Evolutionary conservation across 2,888 invertebrate genomes (phyloP).

Genomic region (Phalera bucephala): DNA sequence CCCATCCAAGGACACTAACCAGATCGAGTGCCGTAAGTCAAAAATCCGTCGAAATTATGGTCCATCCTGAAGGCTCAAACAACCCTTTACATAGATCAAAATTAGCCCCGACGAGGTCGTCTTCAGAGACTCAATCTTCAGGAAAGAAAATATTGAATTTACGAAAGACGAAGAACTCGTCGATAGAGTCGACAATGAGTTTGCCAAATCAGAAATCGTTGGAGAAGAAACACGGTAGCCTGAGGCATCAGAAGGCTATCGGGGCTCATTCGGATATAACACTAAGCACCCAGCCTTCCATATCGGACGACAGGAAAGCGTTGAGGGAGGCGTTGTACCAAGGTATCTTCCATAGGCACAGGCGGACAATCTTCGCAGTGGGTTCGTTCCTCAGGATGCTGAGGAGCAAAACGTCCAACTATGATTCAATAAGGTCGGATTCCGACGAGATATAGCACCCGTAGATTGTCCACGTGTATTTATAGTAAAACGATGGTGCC

Average conservation of each 20-base stretch:
- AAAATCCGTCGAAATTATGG: conserved; percentile 83
- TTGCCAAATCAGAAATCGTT: conserved; percentile 78
- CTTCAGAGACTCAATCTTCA: conserved; percentile 74
- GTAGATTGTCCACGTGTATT: conserved; percentile 49
- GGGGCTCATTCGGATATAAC: conserved; percentile 84
- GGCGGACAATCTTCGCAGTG: conserved; percentile 89
- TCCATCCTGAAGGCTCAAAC: conserved; percentile 72
- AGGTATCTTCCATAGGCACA: conserved; percentile 90
- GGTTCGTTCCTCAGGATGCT: conserved; percentile 90
- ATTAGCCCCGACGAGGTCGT: conserved; percentile 70
- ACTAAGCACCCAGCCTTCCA: conserved; percentile 70
- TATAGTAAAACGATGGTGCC: conserved; percentile 62
- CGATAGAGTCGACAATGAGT: conserved; percentile 80
- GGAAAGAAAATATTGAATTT: conserved; percentile 72
- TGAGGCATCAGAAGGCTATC: conserved; percentile 84
- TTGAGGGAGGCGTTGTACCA: conserved; percentile 88
- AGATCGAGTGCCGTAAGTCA: conserved; percentile 84
- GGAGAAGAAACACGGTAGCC: conserved; percentile 79
- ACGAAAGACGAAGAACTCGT: conserved; percentile 77
- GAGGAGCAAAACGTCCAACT: conserved; percentile 88
- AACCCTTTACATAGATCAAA: conserved; percentile 76
- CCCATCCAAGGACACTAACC: conserved; percentile 79
- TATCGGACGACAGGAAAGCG: conserved; percentile 86
- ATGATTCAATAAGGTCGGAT: conserved; percentile 87
- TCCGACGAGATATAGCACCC: conserved; percentile 80